Percentiles rank a stretch among this genome's conserved stretches.
phyloP scores from a whole-genome alignment of 1,140 invertebrate species.

The Bursaphelenchus mucronatus region DNA sequence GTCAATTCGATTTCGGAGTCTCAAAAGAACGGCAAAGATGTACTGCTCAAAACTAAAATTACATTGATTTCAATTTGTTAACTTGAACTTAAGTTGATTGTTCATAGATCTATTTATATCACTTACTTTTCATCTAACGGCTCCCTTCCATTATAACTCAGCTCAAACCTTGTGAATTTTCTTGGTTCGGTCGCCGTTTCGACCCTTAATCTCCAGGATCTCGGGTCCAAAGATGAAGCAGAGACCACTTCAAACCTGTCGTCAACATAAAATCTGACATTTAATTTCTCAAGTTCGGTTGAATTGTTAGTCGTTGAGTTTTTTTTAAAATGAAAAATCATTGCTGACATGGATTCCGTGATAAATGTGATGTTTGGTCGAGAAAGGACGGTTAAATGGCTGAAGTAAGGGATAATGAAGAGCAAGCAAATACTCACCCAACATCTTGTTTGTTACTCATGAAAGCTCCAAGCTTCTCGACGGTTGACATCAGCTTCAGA shows the following conservation, averaged over 20 bases:
- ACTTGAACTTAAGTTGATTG: too few relatives aligned
- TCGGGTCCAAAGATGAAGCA: slow-evolving; percentile 17
- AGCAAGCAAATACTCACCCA: slow-evolving; percentile 4
- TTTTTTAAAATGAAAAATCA: slow-evolving; percentile 24
- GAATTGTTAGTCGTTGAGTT: slow-evolving; percentile 5
- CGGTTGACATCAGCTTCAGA: slow-evolving; percentile 8
- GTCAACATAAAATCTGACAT: slow-evolving; percentile 22
- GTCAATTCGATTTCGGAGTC: slow-evolving; percentile 3
- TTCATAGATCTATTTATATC: not conserved
- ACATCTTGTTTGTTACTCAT: not conserved
- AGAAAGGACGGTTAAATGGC: slow-evolving; percentile 20
- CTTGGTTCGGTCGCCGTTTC: slow-evolving; percentile 11
- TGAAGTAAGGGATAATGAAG: slow-evolving; percentile 10
- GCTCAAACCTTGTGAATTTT: slow-evolving; percentile 13
- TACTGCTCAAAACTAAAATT: slow-evolving; percentile 6
- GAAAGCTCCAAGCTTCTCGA: slow-evolving; percentile 1
- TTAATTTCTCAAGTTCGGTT: not conserved
- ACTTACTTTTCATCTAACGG: not conserved
- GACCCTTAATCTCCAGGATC: slow-evolving; percentile 16
- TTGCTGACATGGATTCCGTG: slow-evolving; percentile 16
- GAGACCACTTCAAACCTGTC: slow-evolving; percentile 19
- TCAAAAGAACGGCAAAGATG: slow-evolving; percentile 19
- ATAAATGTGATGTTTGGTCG: slow-evolving; percentile 18
- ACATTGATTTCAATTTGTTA: not conserved
- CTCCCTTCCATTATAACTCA: slow-evolving; percentile 3